phyloP scores from a whole-genome alignment of 2,797 vertebrate genomes.

The Xyrichtys novacula region DNA sequence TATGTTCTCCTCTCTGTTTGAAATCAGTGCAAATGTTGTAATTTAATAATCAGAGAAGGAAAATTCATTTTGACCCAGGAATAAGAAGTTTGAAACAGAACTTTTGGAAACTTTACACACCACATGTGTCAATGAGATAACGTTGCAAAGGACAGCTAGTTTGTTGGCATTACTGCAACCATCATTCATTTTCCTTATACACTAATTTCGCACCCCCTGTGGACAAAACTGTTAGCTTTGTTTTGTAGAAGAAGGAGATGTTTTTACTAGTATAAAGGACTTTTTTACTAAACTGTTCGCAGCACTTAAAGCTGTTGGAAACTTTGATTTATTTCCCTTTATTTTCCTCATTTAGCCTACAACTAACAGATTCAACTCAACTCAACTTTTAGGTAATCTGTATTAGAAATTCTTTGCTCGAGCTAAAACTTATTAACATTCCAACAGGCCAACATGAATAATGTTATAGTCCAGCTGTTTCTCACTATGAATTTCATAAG shows the following conservation, averaged over 20 bases:
- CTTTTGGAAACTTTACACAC: background rate
- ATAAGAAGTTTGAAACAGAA: background rate
- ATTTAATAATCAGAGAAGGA: background rate
- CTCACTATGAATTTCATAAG: too few species aligned
- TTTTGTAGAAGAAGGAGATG: background rate
- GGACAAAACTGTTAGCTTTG: background rate
- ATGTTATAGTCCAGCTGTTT: too few species aligned
- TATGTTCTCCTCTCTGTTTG: background rate
- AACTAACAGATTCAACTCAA: slow-evolving; percentile 1
- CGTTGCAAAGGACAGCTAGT: background rate
- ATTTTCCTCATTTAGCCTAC: background rate
- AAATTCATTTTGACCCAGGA: background rate
- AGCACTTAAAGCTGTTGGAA: background rate
- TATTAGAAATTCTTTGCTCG: background rate
- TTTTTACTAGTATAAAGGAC: too few species aligned
- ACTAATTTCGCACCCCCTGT: too few species aligned
- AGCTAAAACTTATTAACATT: background rate
- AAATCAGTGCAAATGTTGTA: background rate
- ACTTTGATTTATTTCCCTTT: background rate
- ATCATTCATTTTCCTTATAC: background rate
- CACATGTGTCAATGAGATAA: background rate
- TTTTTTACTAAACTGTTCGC: too few species aligned
- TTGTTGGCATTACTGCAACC: background rate
- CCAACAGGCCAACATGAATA: background rate
- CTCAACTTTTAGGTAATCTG: too few species aligned